Conservation (phyloP, 2,888 invertebrate genomes). For the Caenorhabditis zanzibari region DNA sequence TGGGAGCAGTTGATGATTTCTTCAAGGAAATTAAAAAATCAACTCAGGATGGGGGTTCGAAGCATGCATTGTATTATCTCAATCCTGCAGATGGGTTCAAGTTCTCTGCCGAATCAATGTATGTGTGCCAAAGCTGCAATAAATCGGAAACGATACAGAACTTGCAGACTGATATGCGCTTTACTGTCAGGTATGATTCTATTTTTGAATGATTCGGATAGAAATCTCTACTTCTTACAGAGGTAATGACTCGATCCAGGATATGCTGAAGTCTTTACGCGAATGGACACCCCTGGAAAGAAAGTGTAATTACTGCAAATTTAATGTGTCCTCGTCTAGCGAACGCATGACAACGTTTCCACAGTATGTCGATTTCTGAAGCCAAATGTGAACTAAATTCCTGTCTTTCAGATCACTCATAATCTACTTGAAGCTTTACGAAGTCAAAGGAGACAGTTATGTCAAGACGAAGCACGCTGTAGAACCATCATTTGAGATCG, state of each 20-base stretch:
- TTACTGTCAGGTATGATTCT: neutral
- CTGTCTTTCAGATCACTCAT: neutral
- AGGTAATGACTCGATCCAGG: neutral
- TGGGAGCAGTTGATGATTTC: slow-evolving; percentile 4
- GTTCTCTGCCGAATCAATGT: neutral
- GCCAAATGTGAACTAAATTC: too few relatives aligned
- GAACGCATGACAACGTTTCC: neutral
- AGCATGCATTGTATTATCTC: neutral
- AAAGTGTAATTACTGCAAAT: neutral
- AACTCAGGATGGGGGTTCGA: neutral
- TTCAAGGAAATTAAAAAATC: neutral
- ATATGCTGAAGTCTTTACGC: neutral
- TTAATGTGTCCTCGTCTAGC: neutral
- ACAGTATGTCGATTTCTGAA: neutral
- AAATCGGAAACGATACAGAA: neutral
- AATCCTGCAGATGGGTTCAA: neutral
- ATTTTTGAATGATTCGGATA: too few relatives aligned
- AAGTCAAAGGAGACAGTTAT: neutral
- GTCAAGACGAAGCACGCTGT: neutral
- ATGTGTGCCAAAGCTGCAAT: neutral
- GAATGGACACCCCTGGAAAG: neutral
- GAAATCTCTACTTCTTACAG: neutral
- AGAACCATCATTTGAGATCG: neutral
- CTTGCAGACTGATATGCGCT: neutral
- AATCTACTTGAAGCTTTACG: neutral